Percentiles rank a stretch among this genome's conserved stretches.
Conservation (phyloP, 1,140 invertebrate genomes). For the Drosophila micromelanica region DNA sequence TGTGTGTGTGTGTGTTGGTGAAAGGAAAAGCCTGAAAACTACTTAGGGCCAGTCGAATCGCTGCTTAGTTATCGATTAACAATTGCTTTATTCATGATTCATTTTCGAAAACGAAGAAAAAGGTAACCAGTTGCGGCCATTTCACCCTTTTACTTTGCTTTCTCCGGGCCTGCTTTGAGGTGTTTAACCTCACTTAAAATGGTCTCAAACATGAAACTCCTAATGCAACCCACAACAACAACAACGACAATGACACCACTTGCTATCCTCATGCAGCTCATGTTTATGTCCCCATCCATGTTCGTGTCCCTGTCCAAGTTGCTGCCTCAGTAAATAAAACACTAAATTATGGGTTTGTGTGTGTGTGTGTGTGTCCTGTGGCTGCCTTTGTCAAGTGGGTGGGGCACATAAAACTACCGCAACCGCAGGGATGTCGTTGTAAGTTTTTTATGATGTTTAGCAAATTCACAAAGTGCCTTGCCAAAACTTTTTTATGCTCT, state of each 20-base stretch:
- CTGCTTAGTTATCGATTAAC: conserved; percentile 9
- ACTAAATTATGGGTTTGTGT: conserved; percentile 63
- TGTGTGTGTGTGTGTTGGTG: background rate
- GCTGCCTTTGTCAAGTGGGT: conserved; percentile 18
- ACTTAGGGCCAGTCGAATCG: background rate
- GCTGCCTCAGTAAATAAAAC: conserved; percentile 55
- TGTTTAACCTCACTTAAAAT: conserved; percentile 75
- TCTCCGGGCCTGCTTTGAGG: conserved; percentile 30
- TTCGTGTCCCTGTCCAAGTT: conserved; percentile 6
- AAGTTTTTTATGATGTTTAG: conserved; percentile 67
- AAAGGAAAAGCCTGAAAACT: conserved; percentile 3
- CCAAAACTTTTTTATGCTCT: conserved; percentile 40
- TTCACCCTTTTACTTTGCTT: background rate
- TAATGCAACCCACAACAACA: background rate
- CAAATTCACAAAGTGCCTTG: conserved; percentile 45
- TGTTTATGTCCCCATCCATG: background rate
- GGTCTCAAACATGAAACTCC: conserved; percentile 51
- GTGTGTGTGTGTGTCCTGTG: conserved; percentile 6
- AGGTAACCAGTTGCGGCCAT: background rate
- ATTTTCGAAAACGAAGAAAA: background rate
- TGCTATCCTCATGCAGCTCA: conserved; percentile 13
- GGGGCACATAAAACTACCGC: conserved; percentile 22
- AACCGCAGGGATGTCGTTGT: conserved; percentile 30
- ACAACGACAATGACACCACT: conserved; percentile 14
- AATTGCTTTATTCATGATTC: conserved; percentile 9